Evolutionary conservation across 1,140 invertebrate genomes (phyloP).

Genomic region (Popillia japonica): DNA sequence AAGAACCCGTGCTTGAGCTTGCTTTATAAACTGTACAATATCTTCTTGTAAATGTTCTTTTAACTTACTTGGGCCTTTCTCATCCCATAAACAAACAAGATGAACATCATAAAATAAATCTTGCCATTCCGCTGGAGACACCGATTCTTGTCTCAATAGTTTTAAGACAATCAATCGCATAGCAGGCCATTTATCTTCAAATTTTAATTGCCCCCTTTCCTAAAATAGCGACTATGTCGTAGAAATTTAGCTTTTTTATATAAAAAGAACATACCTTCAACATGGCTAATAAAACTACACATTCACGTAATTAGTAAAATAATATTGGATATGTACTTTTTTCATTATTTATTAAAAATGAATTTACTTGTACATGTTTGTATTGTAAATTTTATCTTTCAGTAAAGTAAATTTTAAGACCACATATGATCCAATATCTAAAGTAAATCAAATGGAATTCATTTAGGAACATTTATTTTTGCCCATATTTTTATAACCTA

Average conservation of each 20-base stretch:
- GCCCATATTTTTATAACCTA: background rate
- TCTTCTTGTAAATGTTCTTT: conserved; percentile 89
- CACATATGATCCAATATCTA: conserved; percentile 7
- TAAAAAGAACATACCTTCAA: conserved; percentile 29
- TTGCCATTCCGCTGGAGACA: conserved; percentile 96
- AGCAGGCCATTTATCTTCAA: conserved; percentile 95
- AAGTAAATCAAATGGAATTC: conserved; percentile 5
- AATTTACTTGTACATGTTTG: conserved; percentile 2
- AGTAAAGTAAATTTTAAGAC: background rate
- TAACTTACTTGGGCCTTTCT: conserved; percentile 90
- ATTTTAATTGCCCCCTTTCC: conserved; percentile 75
- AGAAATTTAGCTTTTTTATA: background rate
- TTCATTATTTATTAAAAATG: conserved; percentile 1
- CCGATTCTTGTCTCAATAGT: conserved; percentile 89
- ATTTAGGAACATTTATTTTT: background rate
- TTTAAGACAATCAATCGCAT: conserved; percentile 95
- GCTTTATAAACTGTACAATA: conserved; percentile 93
- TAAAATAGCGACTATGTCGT: conserved; percentile 47
- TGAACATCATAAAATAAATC: conserved; percentile 96
- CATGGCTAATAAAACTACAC: conserved; percentile 36
- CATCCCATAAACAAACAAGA: conserved; percentile 95
- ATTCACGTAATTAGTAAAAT: conserved; percentile 16
- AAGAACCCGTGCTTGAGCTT: conserved; percentile 89
- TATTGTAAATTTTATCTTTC: conserved; percentile 5
- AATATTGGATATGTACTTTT: conserved; percentile 22